Percentiles rank a stretch among this genome's conserved stretches.
phyloP scores from a whole-genome alignment of 2,797 vertebrate genomes.

The Aeoliscus strigatus region DNA sequence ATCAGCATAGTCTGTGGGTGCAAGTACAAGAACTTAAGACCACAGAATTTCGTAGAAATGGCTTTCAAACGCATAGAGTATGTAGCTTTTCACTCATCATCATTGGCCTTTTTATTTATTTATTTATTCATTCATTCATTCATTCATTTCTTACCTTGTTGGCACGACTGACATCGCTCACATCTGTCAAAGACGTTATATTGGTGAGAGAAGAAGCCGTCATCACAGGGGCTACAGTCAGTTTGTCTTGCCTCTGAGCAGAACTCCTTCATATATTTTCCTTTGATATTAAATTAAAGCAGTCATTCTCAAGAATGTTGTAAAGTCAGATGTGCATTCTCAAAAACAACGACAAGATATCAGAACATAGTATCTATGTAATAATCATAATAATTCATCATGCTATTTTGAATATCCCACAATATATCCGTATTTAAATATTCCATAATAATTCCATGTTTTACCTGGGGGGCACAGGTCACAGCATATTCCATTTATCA shows the following conservation, averaged over 20 bases:
- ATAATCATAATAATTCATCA: too few species aligned
- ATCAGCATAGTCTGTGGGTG: conserved; percentile 30
- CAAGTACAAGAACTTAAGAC: conserved; percentile 18
- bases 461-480: conserved; percentile 65
- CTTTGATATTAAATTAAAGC: conserved; percentile 33
- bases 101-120: too few species aligned
- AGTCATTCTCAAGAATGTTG: background rate
- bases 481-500: conserved; percentile 37
- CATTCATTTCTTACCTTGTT: conserved; percentile 52
- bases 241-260: conserved; percentile 28
- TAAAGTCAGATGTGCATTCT: too few species aligned
- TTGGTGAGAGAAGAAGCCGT: background rate
- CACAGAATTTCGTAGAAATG: conserved; percentile 1
- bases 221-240: conserved; percentile 46
- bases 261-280: conserved; percentile 10
- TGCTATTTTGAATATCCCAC: too few species aligned
- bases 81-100: too few species aligned
- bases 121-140: too few species aligned
- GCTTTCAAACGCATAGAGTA: background rate
- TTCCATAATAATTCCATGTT: background rate
- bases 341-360: too few species aligned
- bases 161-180: conserved; percentile 39
- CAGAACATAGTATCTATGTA: too few species aligned
- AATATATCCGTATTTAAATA: too few species aligned
- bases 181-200: conserved; percentile 26